Conservation (phyloP, 2,797 vertebrate species). For the Numenius phaeopus region DNA sequence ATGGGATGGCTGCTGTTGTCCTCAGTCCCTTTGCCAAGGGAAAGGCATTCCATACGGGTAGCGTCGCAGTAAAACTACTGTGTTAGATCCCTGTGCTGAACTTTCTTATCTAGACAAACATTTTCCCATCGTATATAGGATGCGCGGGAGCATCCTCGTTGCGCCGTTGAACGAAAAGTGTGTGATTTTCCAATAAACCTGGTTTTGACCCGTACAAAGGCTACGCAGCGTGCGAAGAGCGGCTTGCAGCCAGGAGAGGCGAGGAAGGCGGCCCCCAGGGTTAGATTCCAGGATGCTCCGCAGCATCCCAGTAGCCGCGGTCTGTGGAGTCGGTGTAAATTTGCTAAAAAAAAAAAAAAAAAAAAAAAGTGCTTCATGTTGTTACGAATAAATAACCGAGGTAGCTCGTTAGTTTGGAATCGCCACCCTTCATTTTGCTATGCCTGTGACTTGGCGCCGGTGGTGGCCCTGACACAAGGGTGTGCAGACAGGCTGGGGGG, state of each 20-base stretch:
- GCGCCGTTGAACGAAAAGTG: not conserved
- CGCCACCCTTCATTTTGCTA: accelerated
- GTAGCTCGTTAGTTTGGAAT: accelerated
- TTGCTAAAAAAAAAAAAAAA: accelerated
- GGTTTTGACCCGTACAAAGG: accelerated
- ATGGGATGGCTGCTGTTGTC: not conserved
- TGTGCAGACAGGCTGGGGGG: no score
- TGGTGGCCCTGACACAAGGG: accelerated
- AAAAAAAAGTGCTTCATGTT: accelerated
- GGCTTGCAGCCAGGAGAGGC: accelerated
- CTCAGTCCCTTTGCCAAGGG: not conserved
- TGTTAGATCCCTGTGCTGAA: not conserved
- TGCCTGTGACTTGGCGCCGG: accelerated
- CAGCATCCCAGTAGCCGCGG: accelerated
- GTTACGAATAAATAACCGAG: accelerated
- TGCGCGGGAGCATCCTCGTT: not conserved
- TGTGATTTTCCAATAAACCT: not conserved
- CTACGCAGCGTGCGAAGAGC: accelerated
- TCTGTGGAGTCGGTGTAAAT: not conserved
- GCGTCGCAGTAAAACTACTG: not conserved
- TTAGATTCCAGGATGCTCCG: accelerated
- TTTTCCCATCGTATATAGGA: not conserved
- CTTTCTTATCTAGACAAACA: not conserved
- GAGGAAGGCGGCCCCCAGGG: accelerated
- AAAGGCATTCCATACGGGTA: accelerated